A percentile compares a stretch with the other conserved stretches of the same genome.
phyloP scores from a whole-genome alignment of 1,140 invertebrate species.

The Platyura marginata region DNA sequence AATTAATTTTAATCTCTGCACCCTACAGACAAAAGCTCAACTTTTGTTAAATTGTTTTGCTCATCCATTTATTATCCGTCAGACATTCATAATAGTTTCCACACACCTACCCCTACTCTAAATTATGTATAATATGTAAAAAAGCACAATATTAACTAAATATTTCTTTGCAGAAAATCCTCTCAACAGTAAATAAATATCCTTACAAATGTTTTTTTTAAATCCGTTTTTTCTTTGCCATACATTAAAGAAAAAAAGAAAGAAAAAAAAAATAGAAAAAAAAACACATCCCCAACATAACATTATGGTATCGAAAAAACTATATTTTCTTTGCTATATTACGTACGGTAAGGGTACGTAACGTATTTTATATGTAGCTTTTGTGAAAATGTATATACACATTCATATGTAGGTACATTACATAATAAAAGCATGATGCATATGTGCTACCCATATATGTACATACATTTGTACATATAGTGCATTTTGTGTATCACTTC shows the following conservation, averaged over 20 bases:
- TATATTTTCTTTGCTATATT: not conserved
- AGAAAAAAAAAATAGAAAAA: too few relatives aligned
- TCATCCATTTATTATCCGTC: not conserved
- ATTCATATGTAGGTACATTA: not conserved
- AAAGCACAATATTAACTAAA: not conserved
- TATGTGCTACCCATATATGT: too few relatives aligned
- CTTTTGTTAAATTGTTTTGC: not conserved
- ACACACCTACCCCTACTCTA: not conserved
- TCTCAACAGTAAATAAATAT: not conserved
- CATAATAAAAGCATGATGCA: not conserved
- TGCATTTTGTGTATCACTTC: not conserved
- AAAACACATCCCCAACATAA: not conserved
- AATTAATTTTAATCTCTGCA: not conserved
- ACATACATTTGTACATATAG: too few relatives aligned
- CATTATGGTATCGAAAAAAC: not conserved
- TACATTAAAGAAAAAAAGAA: too few relatives aligned
- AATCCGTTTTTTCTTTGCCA: too few relatives aligned
- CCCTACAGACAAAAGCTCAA: not conserved
- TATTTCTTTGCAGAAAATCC: not conserved
- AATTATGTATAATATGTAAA: too few relatives aligned
- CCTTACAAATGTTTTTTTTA: not conserved
- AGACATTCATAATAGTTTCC: not conserved
- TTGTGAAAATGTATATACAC: not conserved
- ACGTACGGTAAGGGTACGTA: too few relatives aligned
- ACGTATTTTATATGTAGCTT: not conserved